Evolutionary conservation across 64 coral and sea anemone genomes (phyloP), one percentile per base, ranked within the genome.

Genomic region (Trachythela sp.): DNA sequence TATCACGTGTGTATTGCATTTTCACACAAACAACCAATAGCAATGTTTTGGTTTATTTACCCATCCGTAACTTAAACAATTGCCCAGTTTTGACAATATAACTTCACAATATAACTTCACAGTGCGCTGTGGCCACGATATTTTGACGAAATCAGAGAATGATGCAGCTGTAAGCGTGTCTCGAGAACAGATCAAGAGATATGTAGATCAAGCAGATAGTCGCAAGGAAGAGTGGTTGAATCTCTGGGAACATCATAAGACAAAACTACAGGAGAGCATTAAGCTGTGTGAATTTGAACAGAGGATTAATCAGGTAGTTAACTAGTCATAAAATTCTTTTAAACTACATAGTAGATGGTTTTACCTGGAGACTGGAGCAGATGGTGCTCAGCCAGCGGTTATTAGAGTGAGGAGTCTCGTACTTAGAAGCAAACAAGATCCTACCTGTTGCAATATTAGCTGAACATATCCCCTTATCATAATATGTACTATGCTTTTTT

Each of bases 171-270:
- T 95, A 11, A 88, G 87, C 13, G 91, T 99, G 31, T 99, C 96
- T 11, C 91, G 96, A 9, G 96, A 99, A 33, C 93, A 99, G 48
- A 99, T 99, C 89, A 99, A 99, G 89, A 87, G 92, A 10, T 99
- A 95, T 70, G 84, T 99, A 48, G 93, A 95, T 29, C 88, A 94
- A 84, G 87, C 93, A 52, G 93, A 99, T 24, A 90, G 48, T 30
- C 92, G 89, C 31, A 94, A 93, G 36, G 93, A 91, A 34, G 93
- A 99, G 36, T 99, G 96, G 96, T 70, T 91, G 27, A 91, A 91
- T 68, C 26, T 99, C 31, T 99, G 96, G 96, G 93, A 99, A 29
- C 91, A 99, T 72, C 96, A 99, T 75, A 99, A 92, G 29, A 92
- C 84, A 70, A 95, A 99, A 70, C 89, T 99, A 9, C 86, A 95